Base-by-base conservation (phyloP, 2,113 vertebrate species). In the Seriola quinqueradiata region DNA sequence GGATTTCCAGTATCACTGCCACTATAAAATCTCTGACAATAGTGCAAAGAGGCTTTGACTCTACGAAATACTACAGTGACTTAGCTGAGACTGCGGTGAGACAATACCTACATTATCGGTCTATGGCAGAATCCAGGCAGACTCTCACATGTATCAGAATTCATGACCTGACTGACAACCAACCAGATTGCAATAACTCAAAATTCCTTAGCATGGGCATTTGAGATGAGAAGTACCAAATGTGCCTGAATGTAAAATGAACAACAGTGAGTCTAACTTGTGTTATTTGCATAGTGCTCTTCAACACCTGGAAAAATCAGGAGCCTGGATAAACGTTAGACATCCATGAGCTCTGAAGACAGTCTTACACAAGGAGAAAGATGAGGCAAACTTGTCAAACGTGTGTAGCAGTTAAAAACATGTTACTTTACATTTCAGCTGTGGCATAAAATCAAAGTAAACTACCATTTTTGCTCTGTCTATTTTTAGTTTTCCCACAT, bases 11-110 rank as follows among this genome's bases (percentile, higher is more conserved):
- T 59, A 52, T 86, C 68, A 75, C n/a, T 54, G 75, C 59, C 46
- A 57, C 67, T n/a, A 32, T 65, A 28, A 9, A 32, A 58, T 82
- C 54, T 79, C 52, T 70, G 64, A 70, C 82, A 68, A 76, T 34
- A 63, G 60, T 25, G 65, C 23, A 55, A 86, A 84, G 70, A 59
- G 63, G 58, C 40, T 78, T 83, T 66, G 65, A 61, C 55, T 14
- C 17, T 25, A 74, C 44, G 28, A 77, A 75, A 68, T 42, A 50
- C 50, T 14, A 34, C 40, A 65, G 72, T 12, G 5, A 81, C 40
- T 44, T 44, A 52, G 55, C 70, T 65, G 21, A 17, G 46, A 61
- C 10, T 70, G 28, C 63, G 50, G 68, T 3, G 14, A 36, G 54
- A 34, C 10, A 10, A 78, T 50, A 61, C 58, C 44, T 52, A 59